Base-by-base conservation (phyloP, 2,888 invertebrate genomes). In the Bombylius major region DNA sequence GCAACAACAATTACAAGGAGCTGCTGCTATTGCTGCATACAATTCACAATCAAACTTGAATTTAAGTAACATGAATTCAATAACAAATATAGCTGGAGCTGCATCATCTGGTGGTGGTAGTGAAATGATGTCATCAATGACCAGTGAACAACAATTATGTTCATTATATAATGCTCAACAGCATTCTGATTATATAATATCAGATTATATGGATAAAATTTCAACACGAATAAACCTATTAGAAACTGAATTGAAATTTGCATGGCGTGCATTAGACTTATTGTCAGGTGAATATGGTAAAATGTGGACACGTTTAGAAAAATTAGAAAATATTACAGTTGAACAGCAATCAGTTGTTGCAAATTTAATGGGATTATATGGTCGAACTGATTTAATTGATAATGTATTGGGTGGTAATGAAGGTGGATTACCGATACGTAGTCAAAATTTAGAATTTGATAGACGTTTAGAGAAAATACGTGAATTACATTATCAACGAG, bases 301-400 rank as follows among this genome's bases (percentile, higher is more conserved):
- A 70, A 94, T 94, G 87, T 94, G 93, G 92, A 89, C 89, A 67
- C 79, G 92, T 49, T 76, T 94, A 58, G 93, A 94, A 68, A 89
- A 92, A 71, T 76, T 94, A 36, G 93, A 94, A 70, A 82, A 87
- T 32, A 79, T 93, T 59, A 80, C 93, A 5, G 83, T 86, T 70
- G 92, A 93, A 69, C 94, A 94, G 71, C 93, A 93, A 71, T 87
- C 88, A 64, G 91, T 93, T 48, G 91, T 94, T 65, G 83, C 87
- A 53, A 92, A 92, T 69, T 77, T 94, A 66, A 82, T 93, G 68
- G 70, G 65, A 8, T 56, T 72, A 0, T 67, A 70, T 34, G 62
- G 63, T 4, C 63, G 62, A 5, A 69, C 53, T 75, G 47, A 50
- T 32, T 32, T 46, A 13, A 31, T 14, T 9, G 44, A 32, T 14